Evolutionary conservation across 2,888 invertebrate species (phyloP), one percentile per base, ranked within the genome.

Genomic region (Himalopsyche tibetana): DNA sequence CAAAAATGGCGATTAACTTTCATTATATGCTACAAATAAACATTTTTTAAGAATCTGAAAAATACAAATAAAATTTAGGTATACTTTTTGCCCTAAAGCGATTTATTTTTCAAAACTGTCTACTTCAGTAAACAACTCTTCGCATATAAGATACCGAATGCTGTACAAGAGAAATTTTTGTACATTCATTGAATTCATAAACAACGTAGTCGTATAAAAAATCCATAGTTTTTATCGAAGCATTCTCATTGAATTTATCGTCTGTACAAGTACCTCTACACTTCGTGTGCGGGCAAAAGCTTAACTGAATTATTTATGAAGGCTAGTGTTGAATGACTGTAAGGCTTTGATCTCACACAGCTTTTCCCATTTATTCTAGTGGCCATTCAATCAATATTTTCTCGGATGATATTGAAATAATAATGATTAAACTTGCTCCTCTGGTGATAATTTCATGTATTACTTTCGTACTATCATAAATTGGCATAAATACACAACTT

Each of bases 161-260:
- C 63, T 63, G 28, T 63, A 28, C 63, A 11, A 63, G n/a, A 63
- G 28, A 63, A 63, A 63, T 28, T 63, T 63, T 8, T 28, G n/a
- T 63, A 63, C 63, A 63, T 63, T 19, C 28, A 63, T 63, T n/a
- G 63, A 63, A 63, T 63, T 63, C 19, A 63, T 63, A 63, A 63
- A 19, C 63, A 63, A 15, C 63, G 63, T 5, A 63, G 3, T 63
- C 28, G 63, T 19, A 63, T 19, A 63, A 63, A 63, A 63, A 63
- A 63, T 19, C 63, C 19, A 63, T 63, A 63, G 63, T 63, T 63
- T 63, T 63, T 63, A 63, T 63, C 63, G 63, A 63, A 63, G 63
- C 63, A n/a, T 63, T 63, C 63, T 63, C 63, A 63, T 63, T 63
- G 63, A 63, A 63, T 63, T 63, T 63, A 63, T 63, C 63, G 63